Evolutionary conservation across 2,888 invertebrate genomes (phyloP).

Genomic region (Nemapogon koenigi): DNA sequence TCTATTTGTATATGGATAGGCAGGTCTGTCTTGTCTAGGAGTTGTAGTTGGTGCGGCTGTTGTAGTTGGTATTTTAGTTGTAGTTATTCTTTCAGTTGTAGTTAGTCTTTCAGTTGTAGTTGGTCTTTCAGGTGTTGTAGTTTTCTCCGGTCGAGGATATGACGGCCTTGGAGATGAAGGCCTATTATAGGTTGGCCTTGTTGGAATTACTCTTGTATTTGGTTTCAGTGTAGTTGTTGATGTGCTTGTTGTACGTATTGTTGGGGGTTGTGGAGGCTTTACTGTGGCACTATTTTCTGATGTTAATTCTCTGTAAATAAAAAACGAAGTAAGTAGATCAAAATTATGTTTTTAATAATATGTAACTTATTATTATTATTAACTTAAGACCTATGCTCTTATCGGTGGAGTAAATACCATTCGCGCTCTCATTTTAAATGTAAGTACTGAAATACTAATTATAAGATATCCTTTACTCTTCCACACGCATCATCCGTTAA

Average conservation of each 20-base stretch:
- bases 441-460: too few species aligned
- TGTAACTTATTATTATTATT: too few species aligned
- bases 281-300: too few species aligned
- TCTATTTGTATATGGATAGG: background rate
- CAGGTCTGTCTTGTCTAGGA: conserved; percentile 14
- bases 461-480: too few species aligned
- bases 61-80: conserved; percentile 1
- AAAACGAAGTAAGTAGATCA: too few species aligned
- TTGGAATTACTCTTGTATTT: conserved; percentile 11
- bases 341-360: too few species aligned
- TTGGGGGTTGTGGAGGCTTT: too few species aligned
- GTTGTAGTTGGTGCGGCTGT: conserved; percentile 13
- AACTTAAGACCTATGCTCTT: too few species aligned
- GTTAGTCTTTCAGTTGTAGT: background rate
- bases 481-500: too few species aligned
- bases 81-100: background rate
- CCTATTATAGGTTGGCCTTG: conserved; percentile 14
- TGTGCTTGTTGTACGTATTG: background rate
- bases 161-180: background rate
- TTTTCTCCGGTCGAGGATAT: conserved; percentile 1
- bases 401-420: too few species aligned
- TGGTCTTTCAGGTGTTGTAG: conserved; percentile 3
- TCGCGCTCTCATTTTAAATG: too few species aligned
- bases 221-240: background rate
- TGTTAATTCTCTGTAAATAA: too few species aligned